Conservation (phyloP, 2,797 vertebrate species). For the Xerus rutilus region DNA sequence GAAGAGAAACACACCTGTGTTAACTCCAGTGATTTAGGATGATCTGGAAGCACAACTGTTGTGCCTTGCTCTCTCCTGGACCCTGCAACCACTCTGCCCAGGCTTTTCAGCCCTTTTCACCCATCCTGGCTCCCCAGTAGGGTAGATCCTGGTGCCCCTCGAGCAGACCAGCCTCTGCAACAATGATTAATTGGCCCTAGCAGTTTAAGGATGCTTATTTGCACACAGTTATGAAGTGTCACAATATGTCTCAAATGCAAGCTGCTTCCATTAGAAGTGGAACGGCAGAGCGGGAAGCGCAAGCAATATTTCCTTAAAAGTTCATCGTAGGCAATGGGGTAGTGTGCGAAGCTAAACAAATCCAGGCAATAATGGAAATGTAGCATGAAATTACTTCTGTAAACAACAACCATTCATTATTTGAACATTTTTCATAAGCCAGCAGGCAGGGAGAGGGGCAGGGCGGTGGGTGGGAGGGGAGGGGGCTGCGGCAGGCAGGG, state of each 20-base stretch:
- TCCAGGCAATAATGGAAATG: slow-evolving; percentile 99
- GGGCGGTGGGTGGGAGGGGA: not conserved
- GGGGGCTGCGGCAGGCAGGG: slow-evolving; percentile 46
- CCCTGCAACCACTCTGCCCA: not conserved
- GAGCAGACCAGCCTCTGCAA: slow-evolving; percentile 81
- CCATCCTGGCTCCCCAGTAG: not conserved
- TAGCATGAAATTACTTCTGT: slow-evolving; percentile 99
- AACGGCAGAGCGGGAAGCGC: slow-evolving; percentile 88
- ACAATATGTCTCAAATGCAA: slow-evolving; percentile 90
- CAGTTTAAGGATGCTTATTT: slow-evolving; percentile 91
- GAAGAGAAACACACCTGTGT: not conserved
- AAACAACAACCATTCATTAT: slow-evolving; percentile 99
- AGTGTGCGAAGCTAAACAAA: slow-evolving; percentile 97
- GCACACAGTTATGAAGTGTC: slow-evolving; percentile 89
- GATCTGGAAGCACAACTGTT: not conserved
- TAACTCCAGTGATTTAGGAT: not conserved
- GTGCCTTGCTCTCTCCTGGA: not conserved
- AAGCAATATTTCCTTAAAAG: slow-evolving; percentile 93
- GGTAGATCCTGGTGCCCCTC: not conserved
- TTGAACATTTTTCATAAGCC: slow-evolving; percentile 94
- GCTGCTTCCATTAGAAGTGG: slow-evolving; percentile 88
- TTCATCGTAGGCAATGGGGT: slow-evolving; percentile 93
- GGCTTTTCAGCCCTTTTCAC: not conserved
- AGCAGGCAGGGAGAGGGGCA: slow-evolving; percentile 85
- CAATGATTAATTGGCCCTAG: slow-evolving; percentile 91